Percentiles rank a stretch among this genome's conserved stretches.
phyloP scores from a whole-genome alignment of 2,113 vertebrate species.

The Nipponia nippon region DNA sequence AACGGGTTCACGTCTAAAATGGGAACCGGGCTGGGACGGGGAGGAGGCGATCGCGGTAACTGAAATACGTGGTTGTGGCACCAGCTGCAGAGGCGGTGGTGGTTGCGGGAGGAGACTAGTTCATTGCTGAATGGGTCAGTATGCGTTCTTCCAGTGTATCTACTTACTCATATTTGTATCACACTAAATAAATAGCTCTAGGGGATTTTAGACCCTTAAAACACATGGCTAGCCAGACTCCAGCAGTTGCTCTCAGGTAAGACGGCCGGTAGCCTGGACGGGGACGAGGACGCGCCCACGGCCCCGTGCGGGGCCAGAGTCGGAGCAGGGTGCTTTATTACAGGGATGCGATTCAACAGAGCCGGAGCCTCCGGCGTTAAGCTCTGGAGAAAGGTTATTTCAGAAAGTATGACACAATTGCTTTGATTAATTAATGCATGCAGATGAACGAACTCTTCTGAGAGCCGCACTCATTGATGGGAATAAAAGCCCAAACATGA shows the following conservation, averaged over 20 bases:
- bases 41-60: not conserved
- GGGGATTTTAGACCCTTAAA: not conserved
- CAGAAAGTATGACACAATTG: not conserved
- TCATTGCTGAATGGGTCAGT: not conserved
- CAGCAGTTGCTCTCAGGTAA: not conserved
- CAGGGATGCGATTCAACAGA: not conserved
- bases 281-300: accelerated
- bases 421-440: not conserved
- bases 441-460: not conserved
- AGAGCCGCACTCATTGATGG: not conserved
- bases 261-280: not conserved
- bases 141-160: not conserved
- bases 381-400: not conserved
- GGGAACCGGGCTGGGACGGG: not conserved
- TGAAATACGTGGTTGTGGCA: not conserved
- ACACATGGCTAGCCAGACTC: accelerated
- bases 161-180: not conserved
- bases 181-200: not conserved
- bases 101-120: not conserved
- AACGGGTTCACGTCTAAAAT: accelerated
- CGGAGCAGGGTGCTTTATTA: not conserved
- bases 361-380: not conserved
- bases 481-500: not conserved
- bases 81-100: not conserved
- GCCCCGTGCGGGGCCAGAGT: not conserved